These are phyloP conservation scores for Macaca nemestrina DNA, from an alignment of 2,113 vertebrate species.

Conservation along the genomic window DNA sequence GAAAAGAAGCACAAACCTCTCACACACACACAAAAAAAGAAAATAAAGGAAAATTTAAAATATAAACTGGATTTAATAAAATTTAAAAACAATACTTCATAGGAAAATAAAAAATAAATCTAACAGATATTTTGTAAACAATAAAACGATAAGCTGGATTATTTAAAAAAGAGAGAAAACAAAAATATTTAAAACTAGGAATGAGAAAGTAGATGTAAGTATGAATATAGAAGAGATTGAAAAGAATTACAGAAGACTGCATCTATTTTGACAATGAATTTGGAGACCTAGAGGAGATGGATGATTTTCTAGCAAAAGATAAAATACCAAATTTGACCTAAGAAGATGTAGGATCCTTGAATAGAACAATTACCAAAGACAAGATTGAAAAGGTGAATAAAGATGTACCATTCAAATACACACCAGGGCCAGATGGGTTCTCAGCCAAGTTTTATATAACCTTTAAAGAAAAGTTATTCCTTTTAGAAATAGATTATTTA, in stretches of 20 bases:
- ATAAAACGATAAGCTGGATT: background rate
- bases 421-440: background rate
- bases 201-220: background rate
- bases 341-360: conserved; percentile 51
- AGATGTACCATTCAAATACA: conserved; percentile 49
- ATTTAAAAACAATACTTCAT: background rate
- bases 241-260: background rate
- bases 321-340: conserved; percentile 54
- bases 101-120: background rate
- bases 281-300: background rate
- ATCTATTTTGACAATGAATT: conserved; percentile 32
- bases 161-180: background rate
- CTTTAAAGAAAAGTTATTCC: conserved; percentile 60
- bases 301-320: conserved; percentile 47
- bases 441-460: conserved; percentile 60
- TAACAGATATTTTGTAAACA: background rate
- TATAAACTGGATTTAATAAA: conserved; percentile 17
- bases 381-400: conserved; percentile 71
- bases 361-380: conserved; percentile 60
- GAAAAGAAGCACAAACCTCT: background rate
- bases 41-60: background rate
- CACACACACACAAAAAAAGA: background rate
- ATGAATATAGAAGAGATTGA: background rate
- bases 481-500: background rate
- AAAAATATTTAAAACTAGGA: background rate